Conservation (phyloP, 2,888 invertebrate species). For the Netelia virgata region DNA sequence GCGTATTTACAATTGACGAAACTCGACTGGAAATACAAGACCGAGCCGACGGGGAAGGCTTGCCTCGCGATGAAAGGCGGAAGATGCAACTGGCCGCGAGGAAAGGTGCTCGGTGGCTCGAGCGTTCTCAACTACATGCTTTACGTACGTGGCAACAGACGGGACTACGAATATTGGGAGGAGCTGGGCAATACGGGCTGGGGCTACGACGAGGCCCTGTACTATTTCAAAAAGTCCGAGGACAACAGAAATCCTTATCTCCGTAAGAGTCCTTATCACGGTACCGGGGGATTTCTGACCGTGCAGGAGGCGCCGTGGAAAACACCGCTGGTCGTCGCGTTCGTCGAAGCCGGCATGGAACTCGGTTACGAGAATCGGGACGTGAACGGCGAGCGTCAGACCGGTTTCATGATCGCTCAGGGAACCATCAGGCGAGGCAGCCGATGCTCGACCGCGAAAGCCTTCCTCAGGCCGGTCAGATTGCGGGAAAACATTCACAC, state of each 20-base stretch:
- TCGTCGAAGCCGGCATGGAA: slow-evolving; percentile 93
- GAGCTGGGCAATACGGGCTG: slow-evolving; percentile 94
- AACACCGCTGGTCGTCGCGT: slow-evolving; percentile 92
- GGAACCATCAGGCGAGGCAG: slow-evolving; percentile 91
- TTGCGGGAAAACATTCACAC: slow-evolving; percentile 92
- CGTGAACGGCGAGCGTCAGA: slow-evolving; percentile 92
- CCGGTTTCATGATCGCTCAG: slow-evolving; percentile 93
- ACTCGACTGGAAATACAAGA: slow-evolving; percentile 96
- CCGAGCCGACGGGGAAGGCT: slow-evolving; percentile 92
- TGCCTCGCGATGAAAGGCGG: slow-evolving; percentile 93
- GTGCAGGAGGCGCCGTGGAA: slow-evolving; percentile 95
- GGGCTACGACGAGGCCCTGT: slow-evolving; percentile 93
- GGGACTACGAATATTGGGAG: slow-evolving; percentile 97
- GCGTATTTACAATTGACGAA: slow-evolving; percentile 94
- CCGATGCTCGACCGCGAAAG: slow-evolving; percentile 95
- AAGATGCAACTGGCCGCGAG: slow-evolving; percentile 95
- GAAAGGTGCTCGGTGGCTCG: slow-evolving; percentile 95
- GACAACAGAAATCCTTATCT: slow-evolving; percentile 95
- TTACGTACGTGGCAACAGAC: slow-evolving; percentile 93
- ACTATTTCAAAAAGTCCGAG: slow-evolving; percentile 96
- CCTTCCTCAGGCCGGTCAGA: slow-evolving; percentile 92
- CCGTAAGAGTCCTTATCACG: slow-evolving; percentile 89
- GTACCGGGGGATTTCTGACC: slow-evolving; percentile 91
- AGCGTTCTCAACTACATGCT: slow-evolving; percentile 96
- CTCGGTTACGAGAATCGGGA: slow-evolving; percentile 94